Percentiles rank a stretch among this genome's conserved stretches.
Evolutionary conservation across 2,797 vertebrate genomes (phyloP).

Genomic region (Erethizon dorsatum): DNA sequence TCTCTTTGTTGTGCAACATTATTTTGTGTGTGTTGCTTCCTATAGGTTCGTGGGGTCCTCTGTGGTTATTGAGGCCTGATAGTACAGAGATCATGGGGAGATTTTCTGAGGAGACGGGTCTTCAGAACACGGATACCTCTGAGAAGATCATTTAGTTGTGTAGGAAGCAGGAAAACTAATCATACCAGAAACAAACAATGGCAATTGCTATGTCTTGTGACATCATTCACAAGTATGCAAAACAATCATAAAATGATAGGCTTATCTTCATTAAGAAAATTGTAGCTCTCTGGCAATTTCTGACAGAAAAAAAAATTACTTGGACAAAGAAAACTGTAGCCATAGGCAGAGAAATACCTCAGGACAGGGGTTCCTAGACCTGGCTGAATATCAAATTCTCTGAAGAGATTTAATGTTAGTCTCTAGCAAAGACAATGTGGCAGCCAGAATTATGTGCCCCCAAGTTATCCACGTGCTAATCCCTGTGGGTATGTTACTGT

Average conservation of each 20-base stretch:
- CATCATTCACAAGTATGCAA: neutral
- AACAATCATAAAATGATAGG: neutral
- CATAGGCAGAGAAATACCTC: neutral
- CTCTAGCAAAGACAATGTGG: neutral
- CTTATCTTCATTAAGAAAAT: neutral
- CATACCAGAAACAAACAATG: neutral
- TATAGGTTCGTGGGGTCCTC: neutral
- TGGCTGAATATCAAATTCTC: neutral
- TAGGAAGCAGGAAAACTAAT: neutral
- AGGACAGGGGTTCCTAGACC: neutral
- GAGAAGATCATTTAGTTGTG: neutral
- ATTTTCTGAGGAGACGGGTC: slow-evolving; percentile 4
- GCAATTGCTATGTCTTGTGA: neutral
- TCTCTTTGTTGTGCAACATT: neutral
- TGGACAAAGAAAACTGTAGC: neutral
- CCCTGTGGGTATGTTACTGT: neutral
- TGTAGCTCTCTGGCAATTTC: neutral
- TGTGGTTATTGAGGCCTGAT: neutral
- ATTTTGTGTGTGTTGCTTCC: neutral
- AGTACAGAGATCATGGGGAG: neutral
- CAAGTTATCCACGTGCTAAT: neutral
- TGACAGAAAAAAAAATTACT: slow-evolving; percentile 16
- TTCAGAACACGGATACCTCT: neutral
- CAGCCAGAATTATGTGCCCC: neutral
- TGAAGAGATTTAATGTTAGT: neutral